Evolutionary conservation across 2,113 vertebrate species (phyloP).

Genomic region (Nycticebus coucang): DNA sequence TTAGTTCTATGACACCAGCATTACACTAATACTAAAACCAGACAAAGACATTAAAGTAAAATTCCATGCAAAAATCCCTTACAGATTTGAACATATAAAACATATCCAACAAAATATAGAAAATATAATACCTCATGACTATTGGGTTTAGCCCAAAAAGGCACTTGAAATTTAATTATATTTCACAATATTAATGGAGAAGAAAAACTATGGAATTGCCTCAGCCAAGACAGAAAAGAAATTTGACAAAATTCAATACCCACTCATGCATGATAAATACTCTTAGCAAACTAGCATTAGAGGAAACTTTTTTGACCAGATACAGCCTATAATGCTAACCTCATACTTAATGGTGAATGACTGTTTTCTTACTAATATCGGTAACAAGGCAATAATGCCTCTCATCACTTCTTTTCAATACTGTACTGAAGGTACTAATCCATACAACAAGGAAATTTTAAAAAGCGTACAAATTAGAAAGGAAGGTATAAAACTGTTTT

Average conservation of each 20-base stretch:
- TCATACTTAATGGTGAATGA: neutral
- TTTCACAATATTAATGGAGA: neutral
- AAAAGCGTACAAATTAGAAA: neutral
- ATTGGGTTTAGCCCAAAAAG: neutral
- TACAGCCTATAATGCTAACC: neutral
- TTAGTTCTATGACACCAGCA: neutral
- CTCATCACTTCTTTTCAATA: neutral
- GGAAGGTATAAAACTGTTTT: neutral
- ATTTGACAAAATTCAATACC: neutral
- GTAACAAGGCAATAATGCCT: neutral
- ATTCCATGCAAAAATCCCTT: neutral
- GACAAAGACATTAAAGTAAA: neutral
- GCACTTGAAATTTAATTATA: neutral
- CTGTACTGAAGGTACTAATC: neutral
- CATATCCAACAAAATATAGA: neutral
- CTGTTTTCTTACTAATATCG: neutral
- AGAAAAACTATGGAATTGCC: neutral
- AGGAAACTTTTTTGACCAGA: neutral
- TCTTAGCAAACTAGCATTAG: neutral
- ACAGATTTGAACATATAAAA: neutral
- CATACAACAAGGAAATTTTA: neutral
- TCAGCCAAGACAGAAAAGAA: neutral
- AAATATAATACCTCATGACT: neutral
- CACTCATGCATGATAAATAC: neutral
- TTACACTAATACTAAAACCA: neutral